A percentile compares a stretch with the other conserved stretches of the same genome.
phyloP scores from a whole-genome alignment of 2,113 vertebrate genomes.

The Myotis yumanensis region DNA sequence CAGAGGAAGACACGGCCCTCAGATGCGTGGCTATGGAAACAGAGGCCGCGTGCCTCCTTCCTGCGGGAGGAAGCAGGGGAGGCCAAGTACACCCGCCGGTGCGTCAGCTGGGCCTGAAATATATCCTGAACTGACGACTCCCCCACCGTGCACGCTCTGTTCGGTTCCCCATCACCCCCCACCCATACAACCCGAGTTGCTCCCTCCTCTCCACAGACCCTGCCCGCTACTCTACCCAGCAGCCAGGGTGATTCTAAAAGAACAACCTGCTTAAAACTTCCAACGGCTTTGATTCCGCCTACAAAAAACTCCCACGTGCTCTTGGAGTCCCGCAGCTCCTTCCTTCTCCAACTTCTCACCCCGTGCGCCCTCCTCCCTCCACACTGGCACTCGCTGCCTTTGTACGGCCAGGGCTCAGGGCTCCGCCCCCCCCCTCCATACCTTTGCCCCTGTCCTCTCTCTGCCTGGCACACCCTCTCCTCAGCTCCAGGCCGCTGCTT shows the following conservation, averaged over 20 bases:
- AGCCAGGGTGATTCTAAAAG: neutral
- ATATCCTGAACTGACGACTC: too few relatives aligned
- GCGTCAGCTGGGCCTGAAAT: neutral
- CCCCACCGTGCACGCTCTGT: accelerated
- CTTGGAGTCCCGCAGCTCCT: neutral
- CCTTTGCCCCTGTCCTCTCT: neutral
- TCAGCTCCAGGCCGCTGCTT: too few relatives aligned
- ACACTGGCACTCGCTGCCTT: neutral
- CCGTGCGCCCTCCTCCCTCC: accelerated
- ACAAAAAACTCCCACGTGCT: neutral
- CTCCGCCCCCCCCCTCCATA: neutral
- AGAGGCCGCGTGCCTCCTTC: neutral
- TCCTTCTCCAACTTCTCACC: neutral
- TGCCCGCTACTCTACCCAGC: neutral
- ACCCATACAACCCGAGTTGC: too few relatives aligned
- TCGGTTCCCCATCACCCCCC: neutral
- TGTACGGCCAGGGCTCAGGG: neutral
- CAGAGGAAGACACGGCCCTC: too few relatives aligned
- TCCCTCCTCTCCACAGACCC: neutral
- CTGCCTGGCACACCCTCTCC: neutral
- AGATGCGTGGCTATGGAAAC: neutral
- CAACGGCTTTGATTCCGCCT: neutral
- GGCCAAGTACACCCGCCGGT: accelerated
- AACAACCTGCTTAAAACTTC: neutral
- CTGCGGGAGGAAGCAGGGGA: neutral